phyloP scores from a whole-genome alignment of 1,140 invertebrate genomes.

The Megalonaias nervosa region DNA sequence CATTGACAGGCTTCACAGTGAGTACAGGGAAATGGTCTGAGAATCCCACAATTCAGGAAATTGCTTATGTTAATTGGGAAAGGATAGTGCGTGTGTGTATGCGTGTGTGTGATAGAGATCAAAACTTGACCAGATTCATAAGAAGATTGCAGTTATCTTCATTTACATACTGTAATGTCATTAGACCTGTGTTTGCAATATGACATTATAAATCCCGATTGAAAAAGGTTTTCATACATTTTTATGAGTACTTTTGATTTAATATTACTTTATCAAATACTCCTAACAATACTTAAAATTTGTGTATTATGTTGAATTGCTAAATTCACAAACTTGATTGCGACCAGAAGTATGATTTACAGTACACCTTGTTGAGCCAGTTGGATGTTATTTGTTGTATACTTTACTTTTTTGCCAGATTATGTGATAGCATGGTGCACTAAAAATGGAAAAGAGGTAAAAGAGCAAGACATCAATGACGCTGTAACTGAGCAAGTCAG shows the following conservation, averaged over 20 bases:
- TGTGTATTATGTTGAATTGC: background rate
- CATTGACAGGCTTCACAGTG: no score
- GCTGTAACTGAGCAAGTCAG: conserved; percentile 19
- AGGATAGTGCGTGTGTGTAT: no score
- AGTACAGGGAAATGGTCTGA: no score
- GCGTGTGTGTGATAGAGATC: no score
- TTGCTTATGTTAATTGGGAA: no score
- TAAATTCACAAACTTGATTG: background rate
- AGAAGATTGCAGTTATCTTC: no score
- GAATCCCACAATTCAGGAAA: no score
- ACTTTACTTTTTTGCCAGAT: background rate
- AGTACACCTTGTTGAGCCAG: background rate
- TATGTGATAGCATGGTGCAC: background rate
- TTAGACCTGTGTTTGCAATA: no score
- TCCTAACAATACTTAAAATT: background rate
- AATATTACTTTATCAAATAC: background rate
- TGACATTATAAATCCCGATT: no score
- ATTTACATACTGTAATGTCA: no score
- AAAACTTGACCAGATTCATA: no score
- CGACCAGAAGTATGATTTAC: background rate
- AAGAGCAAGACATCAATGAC: conserved; percentile 11
- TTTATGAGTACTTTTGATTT: background rate
- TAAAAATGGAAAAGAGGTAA: conserved; percentile 12
- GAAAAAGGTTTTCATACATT: no score
- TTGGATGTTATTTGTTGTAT: background rate